These are phyloP conservation scores for Trematomus loennbergii DNA, from an alignment of 2,113 vertebrate genomes.

Conservation along the genomic window DNA sequence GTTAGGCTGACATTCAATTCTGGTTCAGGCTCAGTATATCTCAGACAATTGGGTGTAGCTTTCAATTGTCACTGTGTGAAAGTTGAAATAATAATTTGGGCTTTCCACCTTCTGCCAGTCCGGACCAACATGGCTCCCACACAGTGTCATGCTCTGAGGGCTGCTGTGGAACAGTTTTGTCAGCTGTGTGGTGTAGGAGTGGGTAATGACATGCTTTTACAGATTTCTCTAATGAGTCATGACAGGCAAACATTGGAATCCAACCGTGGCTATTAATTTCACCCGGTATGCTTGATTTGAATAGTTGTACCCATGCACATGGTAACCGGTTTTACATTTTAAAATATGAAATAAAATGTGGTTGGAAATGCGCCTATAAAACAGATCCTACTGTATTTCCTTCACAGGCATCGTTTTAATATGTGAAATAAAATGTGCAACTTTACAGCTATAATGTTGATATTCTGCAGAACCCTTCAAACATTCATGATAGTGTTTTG, in stretches of 20 bases:
- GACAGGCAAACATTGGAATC: constrained; percentile 55
- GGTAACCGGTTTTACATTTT: background rate
- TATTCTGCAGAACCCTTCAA: background rate
- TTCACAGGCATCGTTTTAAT: background rate
- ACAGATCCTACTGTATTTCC: background rate
- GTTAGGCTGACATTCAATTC: constrained; percentile 50
- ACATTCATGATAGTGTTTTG: background rate
- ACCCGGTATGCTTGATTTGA: constrained; percentile 46
- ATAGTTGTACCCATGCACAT: background rate
- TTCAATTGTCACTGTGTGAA: constrained; percentile 5
- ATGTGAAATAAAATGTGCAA: background rate
- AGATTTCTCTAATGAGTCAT: constrained; percentile 65
- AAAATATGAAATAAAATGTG: background rate
- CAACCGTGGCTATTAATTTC: constrained; percentile 50
- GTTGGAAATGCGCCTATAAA: background rate
- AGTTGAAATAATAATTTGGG: constrained; percentile 8
- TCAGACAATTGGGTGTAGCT: background rate
- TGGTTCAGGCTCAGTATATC: background rate
- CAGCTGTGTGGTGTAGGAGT: constrained; percentile 62
- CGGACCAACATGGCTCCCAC: constrained; percentile 42
- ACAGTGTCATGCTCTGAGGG: constrained; percentile 38
- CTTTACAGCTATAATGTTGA: too few species aligned
- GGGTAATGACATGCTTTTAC: constrained; percentile 69
- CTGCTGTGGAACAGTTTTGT: constrained; percentile 67
- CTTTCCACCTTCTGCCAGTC: constrained; percentile 5